Conservation (phyloP, 2,797 vertebrate species). For the Mormyrus proboscirostris region DNA sequence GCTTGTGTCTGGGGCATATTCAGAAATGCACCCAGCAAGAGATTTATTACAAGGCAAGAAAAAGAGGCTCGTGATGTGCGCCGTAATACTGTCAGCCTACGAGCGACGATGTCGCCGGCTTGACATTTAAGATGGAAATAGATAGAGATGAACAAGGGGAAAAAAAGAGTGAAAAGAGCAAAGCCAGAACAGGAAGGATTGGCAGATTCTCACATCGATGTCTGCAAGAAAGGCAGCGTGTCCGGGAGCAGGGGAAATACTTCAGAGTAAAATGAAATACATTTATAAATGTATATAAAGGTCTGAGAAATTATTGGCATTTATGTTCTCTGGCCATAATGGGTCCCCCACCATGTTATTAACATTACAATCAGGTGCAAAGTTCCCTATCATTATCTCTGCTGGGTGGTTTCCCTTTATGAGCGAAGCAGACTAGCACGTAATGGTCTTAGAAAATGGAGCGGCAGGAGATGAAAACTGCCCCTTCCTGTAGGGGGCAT, state of each 20-base stretch:
- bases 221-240: background rate
- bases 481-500: constrained; percentile 22
- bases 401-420: background rate
- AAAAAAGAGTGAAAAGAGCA: background rate
- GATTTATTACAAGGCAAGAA: constrained; percentile 1
- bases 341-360: background rate
- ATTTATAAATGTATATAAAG: background rate
- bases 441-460: constrained; percentile 16
- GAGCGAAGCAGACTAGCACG: background rate
- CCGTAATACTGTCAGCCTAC: background rate
- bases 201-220: background rate
- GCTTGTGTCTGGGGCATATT: background rate
- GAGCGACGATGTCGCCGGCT: background rate
- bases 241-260: background rate
- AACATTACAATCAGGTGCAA: constrained; percentile 3
- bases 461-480: background rate
- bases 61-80: background rate
- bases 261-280: background rate
- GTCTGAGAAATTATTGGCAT: background rate
- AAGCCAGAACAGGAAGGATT: background rate
- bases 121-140: constrained; percentile 5
- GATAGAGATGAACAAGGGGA: background rate
- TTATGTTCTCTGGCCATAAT: background rate
- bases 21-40: background rate
- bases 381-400: background rate